Conservation (phyloP, 2,888 invertebrate species). For the Frankliniella fusca region DNA sequence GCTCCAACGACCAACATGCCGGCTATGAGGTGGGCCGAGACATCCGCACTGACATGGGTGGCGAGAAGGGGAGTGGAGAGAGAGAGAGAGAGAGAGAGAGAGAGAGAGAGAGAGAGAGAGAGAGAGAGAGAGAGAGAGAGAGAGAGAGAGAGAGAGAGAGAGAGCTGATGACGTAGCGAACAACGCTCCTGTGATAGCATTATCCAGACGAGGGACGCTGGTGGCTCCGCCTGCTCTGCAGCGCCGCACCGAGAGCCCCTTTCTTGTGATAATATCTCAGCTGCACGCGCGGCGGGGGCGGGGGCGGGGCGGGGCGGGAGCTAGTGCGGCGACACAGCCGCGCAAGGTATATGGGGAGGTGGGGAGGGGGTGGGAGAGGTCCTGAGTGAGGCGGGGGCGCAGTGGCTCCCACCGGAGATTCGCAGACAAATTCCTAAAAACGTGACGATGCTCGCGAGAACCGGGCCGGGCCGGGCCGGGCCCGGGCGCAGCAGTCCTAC, state of each 20-base stretch:
- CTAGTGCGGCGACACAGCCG: too few species aligned
- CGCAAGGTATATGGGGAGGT: too few species aligned
- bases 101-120: background rate
- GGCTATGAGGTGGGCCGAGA: too few species aligned
- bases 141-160: background rate
- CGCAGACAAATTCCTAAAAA: background rate
- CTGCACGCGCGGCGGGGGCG: background rate
- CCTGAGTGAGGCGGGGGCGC: too few species aligned
- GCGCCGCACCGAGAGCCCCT: background rate
- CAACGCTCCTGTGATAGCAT: constrained; percentile 16
- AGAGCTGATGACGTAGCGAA: constrained; percentile 7
- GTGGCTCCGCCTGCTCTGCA: background rate
- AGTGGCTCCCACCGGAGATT: background rate
- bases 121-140: background rate
- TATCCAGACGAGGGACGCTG: background rate
- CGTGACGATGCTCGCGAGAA: background rate
- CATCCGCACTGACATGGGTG: too few species aligned
- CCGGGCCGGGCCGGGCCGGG: too few species aligned
- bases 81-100: background rate
- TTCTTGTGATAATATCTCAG: constrained; percentile 14
- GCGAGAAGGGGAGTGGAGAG: too few species aligned
- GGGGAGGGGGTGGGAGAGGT: background rate
- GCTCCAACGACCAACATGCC: too few species aligned
- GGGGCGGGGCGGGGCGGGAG: background rate
- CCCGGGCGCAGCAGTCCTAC: too few species aligned